A percentile compares a stretch with the other conserved stretches of the same genome.
Evolutionary conservation across 1,140 invertebrate species (phyloP).

Genomic region (Cotesia chilonis): DNA sequence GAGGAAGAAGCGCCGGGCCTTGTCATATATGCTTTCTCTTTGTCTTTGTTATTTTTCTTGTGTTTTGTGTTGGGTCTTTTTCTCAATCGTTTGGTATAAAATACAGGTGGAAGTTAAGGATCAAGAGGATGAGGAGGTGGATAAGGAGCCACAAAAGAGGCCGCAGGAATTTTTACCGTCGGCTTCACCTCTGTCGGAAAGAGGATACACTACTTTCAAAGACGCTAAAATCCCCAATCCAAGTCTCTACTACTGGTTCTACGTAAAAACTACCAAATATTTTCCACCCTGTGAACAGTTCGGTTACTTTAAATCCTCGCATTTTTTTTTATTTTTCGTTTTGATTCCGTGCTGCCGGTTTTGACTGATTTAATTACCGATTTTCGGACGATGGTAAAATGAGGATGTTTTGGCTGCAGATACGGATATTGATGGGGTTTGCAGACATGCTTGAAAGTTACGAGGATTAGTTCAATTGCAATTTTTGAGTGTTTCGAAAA

Average conservation of each 20-base stretch:
- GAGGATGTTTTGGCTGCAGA: background rate
- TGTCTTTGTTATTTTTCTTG: slow-evolving; percentile 6
- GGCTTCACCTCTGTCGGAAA: slow-evolving; percentile 47
- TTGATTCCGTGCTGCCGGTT: too few relatives aligned
- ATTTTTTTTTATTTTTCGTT: too few relatives aligned
- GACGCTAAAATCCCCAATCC: slow-evolving; percentile 26
- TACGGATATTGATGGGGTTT: too few relatives aligned
- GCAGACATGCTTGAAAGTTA: too few relatives aligned
- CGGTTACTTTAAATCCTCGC: too few relatives aligned
- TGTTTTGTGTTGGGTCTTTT: background rate
- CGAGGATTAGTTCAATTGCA: too few relatives aligned
- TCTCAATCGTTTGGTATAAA: background rate
- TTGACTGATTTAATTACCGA: too few relatives aligned
- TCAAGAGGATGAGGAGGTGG: background rate
- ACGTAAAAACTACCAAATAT: slow-evolving; percentile 62
- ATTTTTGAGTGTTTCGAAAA: too few relatives aligned
- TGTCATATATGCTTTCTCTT: background rate
- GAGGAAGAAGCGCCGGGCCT: slow-evolving; percentile 21
- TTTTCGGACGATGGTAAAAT: background rate
- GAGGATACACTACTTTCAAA: slow-evolving; percentile 25
- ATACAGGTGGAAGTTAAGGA: background rate
- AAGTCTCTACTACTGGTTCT: slow-evolving; percentile 27
- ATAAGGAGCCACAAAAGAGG: slow-evolving; percentile 53
- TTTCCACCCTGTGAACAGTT: slow-evolving; percentile 38
- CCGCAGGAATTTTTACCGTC: slow-evolving; percentile 65